Conservation (phyloP, 30 jellyfish, hydroid and myxozoan genomes). For the Pelagia noctiluca region DNA sequence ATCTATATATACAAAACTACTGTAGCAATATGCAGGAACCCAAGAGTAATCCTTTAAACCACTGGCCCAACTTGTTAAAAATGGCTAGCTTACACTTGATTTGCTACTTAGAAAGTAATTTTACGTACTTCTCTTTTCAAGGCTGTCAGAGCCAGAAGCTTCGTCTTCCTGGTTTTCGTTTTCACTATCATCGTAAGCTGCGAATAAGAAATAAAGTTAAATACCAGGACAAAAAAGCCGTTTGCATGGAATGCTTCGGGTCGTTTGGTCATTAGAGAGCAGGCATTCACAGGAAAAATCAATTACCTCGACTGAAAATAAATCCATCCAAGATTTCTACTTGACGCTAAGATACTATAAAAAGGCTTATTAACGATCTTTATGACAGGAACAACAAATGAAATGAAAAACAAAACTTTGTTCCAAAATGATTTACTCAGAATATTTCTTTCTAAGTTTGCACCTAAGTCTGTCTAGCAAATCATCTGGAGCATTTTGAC, state of each 20-base stretch:
- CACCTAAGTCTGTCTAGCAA: not conserved
- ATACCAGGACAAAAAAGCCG: not conserved
- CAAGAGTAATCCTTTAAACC: not conserved
- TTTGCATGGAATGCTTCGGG: not conserved
- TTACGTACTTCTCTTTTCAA: conserved; percentile 2
- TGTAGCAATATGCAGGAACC: not conserved
- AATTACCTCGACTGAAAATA: too few relatives aligned
- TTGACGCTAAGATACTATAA: too few relatives aligned
- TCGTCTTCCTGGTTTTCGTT: not conserved
- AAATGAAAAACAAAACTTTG: not conserved
- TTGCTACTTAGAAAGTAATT: not conserved
- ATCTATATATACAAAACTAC: not conserved
- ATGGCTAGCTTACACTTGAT: not conserved
- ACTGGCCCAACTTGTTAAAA: not conserved
- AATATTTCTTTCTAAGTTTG: not conserved
- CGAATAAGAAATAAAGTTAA: not conserved
- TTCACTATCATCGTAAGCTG: not conserved
- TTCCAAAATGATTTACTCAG: not conserved
- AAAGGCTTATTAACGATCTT: too few relatives aligned
- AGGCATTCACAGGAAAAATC: too few relatives aligned
- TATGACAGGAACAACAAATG: too few relatives aligned
- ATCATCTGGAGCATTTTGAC: not conserved
- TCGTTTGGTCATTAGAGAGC: too few relatives aligned
- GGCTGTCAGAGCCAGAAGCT: not conserved
- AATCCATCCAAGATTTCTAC: too few relatives aligned